These are phyloP conservation scores for Botia almorhae DNA, from an alignment of 2,797 vertebrate genomes.

Conservation along the genomic window DNA sequence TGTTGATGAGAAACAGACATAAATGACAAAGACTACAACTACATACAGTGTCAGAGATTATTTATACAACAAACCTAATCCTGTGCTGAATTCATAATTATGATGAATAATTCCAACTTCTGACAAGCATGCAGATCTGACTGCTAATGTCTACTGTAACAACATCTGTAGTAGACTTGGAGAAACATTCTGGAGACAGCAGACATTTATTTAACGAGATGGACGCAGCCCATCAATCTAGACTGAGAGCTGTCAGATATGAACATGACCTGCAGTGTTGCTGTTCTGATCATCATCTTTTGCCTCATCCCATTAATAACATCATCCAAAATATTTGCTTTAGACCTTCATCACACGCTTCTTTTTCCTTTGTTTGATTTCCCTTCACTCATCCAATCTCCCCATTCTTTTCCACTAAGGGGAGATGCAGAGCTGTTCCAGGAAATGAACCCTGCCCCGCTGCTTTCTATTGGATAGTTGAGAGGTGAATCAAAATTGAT, in stretches of 20 bases:
- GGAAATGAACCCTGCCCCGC: constrained; percentile 70
- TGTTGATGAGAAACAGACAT: background rate
- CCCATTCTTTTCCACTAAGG: constrained; percentile 69
- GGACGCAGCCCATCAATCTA: constrained; percentile 23
- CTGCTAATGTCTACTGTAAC: background rate
- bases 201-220: constrained; percentile 33
- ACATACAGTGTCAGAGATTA: background rate
- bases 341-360: constrained; percentile 64
- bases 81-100: background rate
- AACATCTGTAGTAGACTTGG: background rate
- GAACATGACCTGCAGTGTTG: constrained; percentile 44
- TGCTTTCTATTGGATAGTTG: constrained; percentile 68
- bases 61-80: background rate
- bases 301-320: constrained; percentile 64
- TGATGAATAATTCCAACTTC: too few species aligned
- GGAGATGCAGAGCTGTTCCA: constrained; percentile 70
- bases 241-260: constrained; percentile 34
- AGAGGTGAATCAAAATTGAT: constrained; percentile 65
- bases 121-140: too few species aligned
- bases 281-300: constrained; percentile 20
- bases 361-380: constrained; percentile 79
- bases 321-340: constrained; percentile 74
- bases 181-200: background rate
- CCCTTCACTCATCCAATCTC: constrained; percentile 46
- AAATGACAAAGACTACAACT: background rate